Conservation (phyloP, 2,888 invertebrate species). For the Mesoligia furuncula region DNA sequence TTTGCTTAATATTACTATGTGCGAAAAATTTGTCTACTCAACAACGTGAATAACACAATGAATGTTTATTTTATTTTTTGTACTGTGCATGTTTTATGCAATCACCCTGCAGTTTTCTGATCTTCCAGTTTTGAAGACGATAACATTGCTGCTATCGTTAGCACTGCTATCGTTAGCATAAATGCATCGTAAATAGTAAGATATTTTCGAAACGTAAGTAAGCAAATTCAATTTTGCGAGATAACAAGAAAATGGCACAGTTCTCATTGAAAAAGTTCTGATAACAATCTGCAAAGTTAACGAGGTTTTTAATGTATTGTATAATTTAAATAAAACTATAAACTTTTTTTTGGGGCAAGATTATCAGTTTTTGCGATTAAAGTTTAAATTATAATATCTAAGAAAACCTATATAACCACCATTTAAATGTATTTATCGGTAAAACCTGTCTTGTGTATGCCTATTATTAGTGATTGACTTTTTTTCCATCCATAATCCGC, state of each 20-base stretch:
- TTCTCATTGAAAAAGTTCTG: constrained; percentile 28
- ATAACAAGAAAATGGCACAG: constrained; percentile 13
- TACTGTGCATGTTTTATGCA: neutral
- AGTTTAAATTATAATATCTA: neutral
- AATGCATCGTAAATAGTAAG: constrained; percentile 13
- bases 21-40: neutral
- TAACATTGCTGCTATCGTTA: neutral
- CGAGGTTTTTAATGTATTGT: neutral
- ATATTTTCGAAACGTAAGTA: constrained; percentile 10
- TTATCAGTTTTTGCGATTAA: neutral
- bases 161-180: neutral
- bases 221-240: constrained; percentile 8
- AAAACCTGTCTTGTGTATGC: neutral
- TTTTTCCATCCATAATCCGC: no score
- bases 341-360: neutral
- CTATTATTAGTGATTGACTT: neutral
- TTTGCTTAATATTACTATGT: no score
- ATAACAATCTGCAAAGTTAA: constrained; percentile 20
- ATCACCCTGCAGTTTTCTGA: neutral
- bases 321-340: constrained; percentile 2
- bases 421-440: neutral
- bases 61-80: neutral
- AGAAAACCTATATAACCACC: neutral
- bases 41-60: neutral
- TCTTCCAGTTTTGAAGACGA: constrained; percentile 5